Evolutionary conservation across 2,113 vertebrate species (phyloP), one percentile per base, ranked within the genome.

Genomic region (Taurulus bubalis): DNA sequence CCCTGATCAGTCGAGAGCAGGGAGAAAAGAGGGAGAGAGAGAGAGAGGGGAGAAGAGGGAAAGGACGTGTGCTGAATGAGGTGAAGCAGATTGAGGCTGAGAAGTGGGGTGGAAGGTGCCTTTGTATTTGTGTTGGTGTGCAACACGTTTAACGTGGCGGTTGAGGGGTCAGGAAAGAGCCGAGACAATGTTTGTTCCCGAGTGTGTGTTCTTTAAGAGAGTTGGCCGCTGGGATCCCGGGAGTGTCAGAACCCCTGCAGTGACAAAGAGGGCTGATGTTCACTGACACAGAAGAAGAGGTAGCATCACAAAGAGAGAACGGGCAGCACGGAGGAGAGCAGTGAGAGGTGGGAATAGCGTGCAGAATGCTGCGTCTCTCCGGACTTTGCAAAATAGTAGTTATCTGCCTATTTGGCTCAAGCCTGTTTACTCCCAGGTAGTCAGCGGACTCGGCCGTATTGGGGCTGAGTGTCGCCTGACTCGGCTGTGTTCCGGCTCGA

Each of bases 1-100:
- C 86, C 74, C 79, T 68, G 87, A 91, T 91, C 86, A 87, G 86
- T 62, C 8, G 22, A 59, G 76, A 76, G 58, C 53, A 26, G 79
- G 67, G 58, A 67, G 81, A 86, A 80, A 64, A 66, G 62, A 47
- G 51, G 70, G 59, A 79, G 71, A 20, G 8, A 24, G 4, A 18
- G 8, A 24, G 3, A 18, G 30, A 26, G 5, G 11, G 8, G 42
- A 38, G 20, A 3, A 22, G 30, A 45, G 69, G 72, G 67, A 59
- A n/a, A 83, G 38, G 60, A 88, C 38, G 77, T 84, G 85, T 8
- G 1, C 55, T 77, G 83, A 91, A 88, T 80, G 75, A 87, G 77
- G 74, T 76, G 82, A 62, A 62, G 73, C 75, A 34, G 76, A 81
- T 38, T 79, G 78, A 77, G 74, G 26, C 62, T 73, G 47, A 15